A percentile compares a stretch with the other conserved stretches of the same genome.
These are phyloP conservation scores for Parapsyche elsis DNA, from an alignment of 1,140 invertebrate species.

Conservation along the genomic window DNA sequence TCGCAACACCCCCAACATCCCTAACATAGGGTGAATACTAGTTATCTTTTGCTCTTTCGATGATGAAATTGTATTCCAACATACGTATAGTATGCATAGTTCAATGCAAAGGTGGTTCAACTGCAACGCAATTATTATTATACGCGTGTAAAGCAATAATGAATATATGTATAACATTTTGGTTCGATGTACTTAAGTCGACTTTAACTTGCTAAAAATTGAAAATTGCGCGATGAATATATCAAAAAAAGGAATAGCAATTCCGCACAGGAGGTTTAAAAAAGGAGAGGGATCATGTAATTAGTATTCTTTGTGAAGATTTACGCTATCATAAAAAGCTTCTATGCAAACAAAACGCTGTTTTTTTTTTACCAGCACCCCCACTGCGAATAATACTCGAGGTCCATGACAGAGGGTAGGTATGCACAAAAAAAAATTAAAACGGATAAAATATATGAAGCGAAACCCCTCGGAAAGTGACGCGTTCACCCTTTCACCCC, in stretches of 20 bases:
- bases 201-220: too few relatives aligned
- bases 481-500: slow-evolving; percentile 42
- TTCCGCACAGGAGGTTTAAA: not conserved
- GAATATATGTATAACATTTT: too few relatives aligned
- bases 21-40: not conserved
- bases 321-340: slow-evolving; percentile 48
- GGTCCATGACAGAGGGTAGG: slow-evolving; percentile 1
- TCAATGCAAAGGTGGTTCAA: too few relatives aligned
- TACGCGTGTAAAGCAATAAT: too few relatives aligned
- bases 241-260: not conserved
- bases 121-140: too few relatives aligned
- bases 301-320: slow-evolving; percentile 53
- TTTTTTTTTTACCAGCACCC: slow-evolving; percentile 32
- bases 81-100: too few relatives aligned
- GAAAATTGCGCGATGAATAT: not conserved
- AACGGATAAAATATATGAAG: slow-evolving; percentile 51
- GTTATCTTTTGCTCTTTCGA: not conserved
- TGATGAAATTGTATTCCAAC: too few relatives aligned
- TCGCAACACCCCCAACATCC: slow-evolving; percentile 15
- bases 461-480: not conserved
- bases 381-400: not conserved
- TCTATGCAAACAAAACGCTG: slow-evolving; percentile 50
- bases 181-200: too few relatives aligned
- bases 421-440: slow-evolving; percentile 51
- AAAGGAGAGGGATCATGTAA: slow-evolving; percentile 40